Evolutionary conservation across 35 echinoderm and acorn worm genomes (phyloP).

Genomic region (Amphiura filiformis): DNA sequence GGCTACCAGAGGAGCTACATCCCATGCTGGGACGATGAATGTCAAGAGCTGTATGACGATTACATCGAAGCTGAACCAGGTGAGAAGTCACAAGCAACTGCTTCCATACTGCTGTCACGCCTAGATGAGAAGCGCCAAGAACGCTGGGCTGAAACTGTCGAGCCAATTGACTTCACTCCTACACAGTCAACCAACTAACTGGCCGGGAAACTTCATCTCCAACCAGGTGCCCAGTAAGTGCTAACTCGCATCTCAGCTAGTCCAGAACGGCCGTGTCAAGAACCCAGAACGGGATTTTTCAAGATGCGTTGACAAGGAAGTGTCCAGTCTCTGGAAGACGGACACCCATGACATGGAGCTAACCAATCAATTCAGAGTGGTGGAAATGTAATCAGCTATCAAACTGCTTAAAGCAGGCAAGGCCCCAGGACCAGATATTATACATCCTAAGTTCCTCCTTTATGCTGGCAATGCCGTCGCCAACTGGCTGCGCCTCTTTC

Average conservation of each 20-base stretch:
- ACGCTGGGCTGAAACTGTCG: constrained; percentile 18
- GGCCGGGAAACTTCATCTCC: background rate
- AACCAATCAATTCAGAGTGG: background rate
- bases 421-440: no score
- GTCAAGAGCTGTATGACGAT: background rate
- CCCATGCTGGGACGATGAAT: constrained; percentile 37
- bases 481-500: background rate
- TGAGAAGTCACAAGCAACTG: background rate
- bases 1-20: background rate
- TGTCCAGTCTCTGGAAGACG: background rate
- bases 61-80: background rate
- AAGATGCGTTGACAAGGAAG: background rate
- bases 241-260: background rate
- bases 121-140: background rate
- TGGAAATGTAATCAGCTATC: no score
- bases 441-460: constrained; percentile 21
- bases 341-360: background rate
- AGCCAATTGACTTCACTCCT: constrained; percentile 18
- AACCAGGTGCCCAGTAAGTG: background rate
- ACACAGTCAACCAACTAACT: constrained; percentile 18
- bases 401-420: no score
- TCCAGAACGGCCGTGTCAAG: constrained; percentile 12
- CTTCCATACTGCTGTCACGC: background rate
- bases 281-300: background rate
- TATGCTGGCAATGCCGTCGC: background rate